A percentile compares a stretch with the other conserved stretches of the same genome.
Conservation (phyloP, 2,888 invertebrate species). For the Ophion ventricosus region DNA sequence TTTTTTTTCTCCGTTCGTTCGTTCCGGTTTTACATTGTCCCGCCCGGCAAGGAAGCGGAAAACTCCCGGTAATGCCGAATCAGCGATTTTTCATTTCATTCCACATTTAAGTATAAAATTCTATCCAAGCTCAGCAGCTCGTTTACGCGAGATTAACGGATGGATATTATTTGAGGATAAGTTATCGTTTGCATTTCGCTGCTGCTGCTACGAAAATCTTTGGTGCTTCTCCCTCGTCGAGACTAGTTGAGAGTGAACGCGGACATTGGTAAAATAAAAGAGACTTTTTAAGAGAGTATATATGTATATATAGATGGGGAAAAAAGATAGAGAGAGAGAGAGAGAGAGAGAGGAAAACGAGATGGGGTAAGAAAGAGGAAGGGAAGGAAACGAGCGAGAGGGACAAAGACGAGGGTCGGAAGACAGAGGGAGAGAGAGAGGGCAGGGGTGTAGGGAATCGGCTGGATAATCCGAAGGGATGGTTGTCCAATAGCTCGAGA, state of each 20-base stretch:
- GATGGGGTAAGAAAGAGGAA: constrained; percentile 4
- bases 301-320: not conserved
- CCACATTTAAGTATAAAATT: constrained; percentile 28
- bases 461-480: constrained; percentile 47
- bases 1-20: not conserved
- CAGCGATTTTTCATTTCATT: constrained; percentile 46
- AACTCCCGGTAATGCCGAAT: constrained; percentile 14
- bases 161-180: constrained; percentile 60
- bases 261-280: constrained; percentile 14
- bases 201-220: constrained; percentile 24
- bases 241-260: constrained; percentile 9
- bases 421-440: constrained; percentile 13
- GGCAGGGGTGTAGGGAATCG: constrained; percentile 9
- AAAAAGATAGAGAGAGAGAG: not conserved
- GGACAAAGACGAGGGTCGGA: not conserved
- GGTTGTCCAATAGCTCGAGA: constrained; percentile 23
- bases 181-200: constrained; percentile 53
- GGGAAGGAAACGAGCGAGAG: not conserved
- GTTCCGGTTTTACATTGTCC: not conserved
- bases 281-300: not conserved
- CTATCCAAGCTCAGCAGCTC: constrained; percentile 55
- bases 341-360: not conserved
- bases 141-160: constrained; percentile 57
- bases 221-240: not conserved
- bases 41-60: not conserved